Percentiles rank a stretch among this genome's conserved stretches.
Evolutionary conservation across 2,888 invertebrate genomes (phyloP).

Genomic region (Hesperia comma): DNA sequence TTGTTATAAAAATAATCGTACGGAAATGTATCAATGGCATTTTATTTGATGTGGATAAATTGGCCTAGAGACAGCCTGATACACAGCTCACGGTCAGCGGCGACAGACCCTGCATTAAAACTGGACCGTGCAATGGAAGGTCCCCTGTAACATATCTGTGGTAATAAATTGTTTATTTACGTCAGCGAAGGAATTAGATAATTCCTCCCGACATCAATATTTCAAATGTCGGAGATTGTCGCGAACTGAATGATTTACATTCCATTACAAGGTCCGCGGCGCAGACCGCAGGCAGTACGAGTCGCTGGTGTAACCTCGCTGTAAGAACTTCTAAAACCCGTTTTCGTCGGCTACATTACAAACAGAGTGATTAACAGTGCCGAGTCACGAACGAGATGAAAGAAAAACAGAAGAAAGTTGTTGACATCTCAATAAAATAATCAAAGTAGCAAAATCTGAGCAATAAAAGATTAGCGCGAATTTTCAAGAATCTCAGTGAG

Average conservation of each 20-base stretch:
- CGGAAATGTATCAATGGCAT: too few species aligned
- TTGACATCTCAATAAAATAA: slow-evolving; percentile 9
- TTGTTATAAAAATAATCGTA: too few species aligned
- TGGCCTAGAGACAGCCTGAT: too few species aligned
- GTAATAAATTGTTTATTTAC: slow-evolving; percentile 1
- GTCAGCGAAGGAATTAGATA: slow-evolving; percentile 8
- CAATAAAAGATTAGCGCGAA: slow-evolving; percentile 15
- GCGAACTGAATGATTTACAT: slow-evolving; percentile 13
- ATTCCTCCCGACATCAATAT: slow-evolving; percentile 16
- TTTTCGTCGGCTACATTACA: not conserved
- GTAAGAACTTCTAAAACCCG: not conserved
- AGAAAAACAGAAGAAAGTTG: not conserved
- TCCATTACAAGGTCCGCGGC: slow-evolving; percentile 9
- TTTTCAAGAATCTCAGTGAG: not conserved
- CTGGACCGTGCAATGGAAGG: too few species aligned
- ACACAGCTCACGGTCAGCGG: too few species aligned
- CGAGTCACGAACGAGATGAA: slow-evolving; percentile 2
- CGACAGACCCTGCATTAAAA: too few species aligned
- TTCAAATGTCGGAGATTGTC: slow-evolving; percentile 14
- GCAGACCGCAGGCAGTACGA: not conserved
- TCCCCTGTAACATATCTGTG: too few species aligned
- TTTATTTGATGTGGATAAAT: too few species aligned
- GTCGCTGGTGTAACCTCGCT: slow-evolving; percentile 4
- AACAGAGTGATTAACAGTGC: not conserved
- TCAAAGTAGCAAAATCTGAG: slow-evolving; percentile 13